These are phyloP conservation scores for Aromia moschata DNA, from an alignment of 2,888 invertebrate genomes.

Conservation along the genomic window DNA sequence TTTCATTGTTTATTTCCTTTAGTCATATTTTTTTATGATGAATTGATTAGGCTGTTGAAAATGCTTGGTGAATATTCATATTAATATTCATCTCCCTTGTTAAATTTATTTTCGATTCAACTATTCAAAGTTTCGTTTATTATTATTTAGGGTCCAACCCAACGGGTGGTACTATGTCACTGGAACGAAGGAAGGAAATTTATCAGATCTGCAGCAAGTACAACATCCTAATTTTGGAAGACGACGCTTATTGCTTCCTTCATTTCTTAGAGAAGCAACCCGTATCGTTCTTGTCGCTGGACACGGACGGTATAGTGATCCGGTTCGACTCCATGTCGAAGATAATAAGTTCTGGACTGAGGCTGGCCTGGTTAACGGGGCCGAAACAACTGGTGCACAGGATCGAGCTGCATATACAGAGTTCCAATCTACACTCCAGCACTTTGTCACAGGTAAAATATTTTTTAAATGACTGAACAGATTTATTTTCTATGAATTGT, in stretches of 20 bases:
- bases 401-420: constrained; percentile 77
- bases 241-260: constrained; percentile 84
- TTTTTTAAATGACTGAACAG: too few relatives aligned
- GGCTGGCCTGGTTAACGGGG: constrained; percentile 79
- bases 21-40: too few relatives aligned
- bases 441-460: constrained; percentile 71
- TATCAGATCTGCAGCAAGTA: constrained; percentile 80
- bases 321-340: constrained; percentile 83
- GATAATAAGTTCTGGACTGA: constrained; percentile 75
- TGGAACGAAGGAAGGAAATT: constrained; percentile 73
- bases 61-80: too few relatives aligned
- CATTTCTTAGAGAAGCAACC: constrained; percentile 73
- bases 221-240: constrained; percentile 81
- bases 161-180: constrained; percentile 74
- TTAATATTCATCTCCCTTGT: too few relatives aligned
- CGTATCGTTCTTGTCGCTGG: constrained; percentile 76
- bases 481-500: too few relatives aligned
- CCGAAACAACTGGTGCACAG: constrained; percentile 71
- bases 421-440: constrained; percentile 72
- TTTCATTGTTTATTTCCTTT: too few relatives aligned
- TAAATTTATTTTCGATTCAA: not conserved
- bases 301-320: constrained; percentile 78
- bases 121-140: not conserved
- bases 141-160: constrained; percentile 81
- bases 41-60: too few relatives aligned